These are phyloP conservation scores for Rhagoletis zephyria DNA, from an alignment of 1,140 invertebrate genomes.

Conservation along the genomic window DNA sequence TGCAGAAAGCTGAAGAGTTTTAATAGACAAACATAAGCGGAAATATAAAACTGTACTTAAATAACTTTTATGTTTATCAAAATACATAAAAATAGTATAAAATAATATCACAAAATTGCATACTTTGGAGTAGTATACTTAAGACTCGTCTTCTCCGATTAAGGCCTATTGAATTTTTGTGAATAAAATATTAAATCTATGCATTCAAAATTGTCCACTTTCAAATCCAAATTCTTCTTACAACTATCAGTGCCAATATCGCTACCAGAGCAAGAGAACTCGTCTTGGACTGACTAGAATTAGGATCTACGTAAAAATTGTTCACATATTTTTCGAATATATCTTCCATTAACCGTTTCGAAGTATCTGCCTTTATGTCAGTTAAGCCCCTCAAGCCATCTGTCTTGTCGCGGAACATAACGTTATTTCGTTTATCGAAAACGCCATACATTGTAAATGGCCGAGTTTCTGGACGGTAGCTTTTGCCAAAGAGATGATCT, in stretches of 20 bases:
- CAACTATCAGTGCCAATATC: not conserved
- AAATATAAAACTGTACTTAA: not conserved
- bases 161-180: not conserved
- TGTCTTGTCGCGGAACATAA: slow-evolving; percentile 82
- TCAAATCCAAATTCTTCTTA: slow-evolving; percentile 1
- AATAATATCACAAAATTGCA: slow-evolving; percentile 51
- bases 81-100: slow-evolving; percentile 31
- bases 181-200: not conserved
- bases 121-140: slow-evolving; percentile 35
- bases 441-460: slow-evolving; percentile 80
- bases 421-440: slow-evolving; percentile 77
- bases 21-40: slow-evolving; percentile 1
- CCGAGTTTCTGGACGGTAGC: slow-evolving; percentile 76
- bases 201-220: not conserved
- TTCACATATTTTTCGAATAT: slow-evolving; percentile 65
- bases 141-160: not conserved
- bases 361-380: slow-evolving; percentile 71
- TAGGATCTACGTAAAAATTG: not conserved
- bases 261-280: not conserved
- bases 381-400: slow-evolving; percentile 73
- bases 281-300: not conserved
- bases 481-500: slow-evolving; percentile 80
- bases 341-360: slow-evolving; percentile 66
- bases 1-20: not conserved
- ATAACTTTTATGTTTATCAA: not conserved